phyloP scores from a whole-genome alignment of 2,888 invertebrate genomes.

The Agonopterix arenella region DNA sequence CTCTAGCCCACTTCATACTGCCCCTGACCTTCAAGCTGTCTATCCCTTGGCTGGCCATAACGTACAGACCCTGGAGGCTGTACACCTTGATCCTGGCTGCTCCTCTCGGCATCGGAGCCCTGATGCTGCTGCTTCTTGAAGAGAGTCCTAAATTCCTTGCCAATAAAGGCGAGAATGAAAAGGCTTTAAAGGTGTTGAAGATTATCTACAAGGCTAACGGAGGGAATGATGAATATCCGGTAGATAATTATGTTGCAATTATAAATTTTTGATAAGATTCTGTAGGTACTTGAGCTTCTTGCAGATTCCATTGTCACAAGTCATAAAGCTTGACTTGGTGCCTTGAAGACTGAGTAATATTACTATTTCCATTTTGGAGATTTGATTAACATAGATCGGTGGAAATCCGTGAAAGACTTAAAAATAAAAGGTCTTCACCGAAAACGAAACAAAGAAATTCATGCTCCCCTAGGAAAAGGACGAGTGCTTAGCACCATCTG shows the following conservation, averaged over 20 bases:
- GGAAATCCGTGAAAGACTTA: not conserved
- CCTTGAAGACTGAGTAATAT: not conserved
- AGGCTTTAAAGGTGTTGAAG: slow-evolving; percentile 64
- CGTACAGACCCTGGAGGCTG: slow-evolving; percentile 82
- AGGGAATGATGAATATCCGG: slow-evolving; percentile 35
- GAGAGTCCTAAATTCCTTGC: slow-evolving; percentile 87
- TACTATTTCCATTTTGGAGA: not conserved
- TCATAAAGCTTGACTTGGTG: not conserved
- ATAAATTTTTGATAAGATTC: not conserved
- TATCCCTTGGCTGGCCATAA: slow-evolving; percentile 53
- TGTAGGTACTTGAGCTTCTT: not conserved
- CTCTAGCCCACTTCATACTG: slow-evolving; percentile 79
- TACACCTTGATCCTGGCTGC: slow-evolving; percentile 66
- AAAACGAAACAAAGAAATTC: too few relatives aligned
- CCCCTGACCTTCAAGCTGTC: slow-evolving; percentile 63
- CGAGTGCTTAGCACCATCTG: too few relatives aligned
- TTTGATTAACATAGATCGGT: not conserved
- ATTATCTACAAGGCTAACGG: slow-evolving; percentile 36
- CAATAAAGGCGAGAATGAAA: slow-evolving; percentile 71
- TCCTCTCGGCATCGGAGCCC: slow-evolving; percentile 62
- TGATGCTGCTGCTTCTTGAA: slow-evolving; percentile 74
- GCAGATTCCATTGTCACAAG: not conserved
- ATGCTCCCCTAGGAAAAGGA: too few relatives aligned
- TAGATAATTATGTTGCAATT: slow-evolving; percentile 14
- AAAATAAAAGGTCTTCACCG: not conserved